These are phyloP conservation scores for Adela reaumurella DNA, from an alignment of 2,888 invertebrate genomes.

Conservation along the genomic window DNA sequence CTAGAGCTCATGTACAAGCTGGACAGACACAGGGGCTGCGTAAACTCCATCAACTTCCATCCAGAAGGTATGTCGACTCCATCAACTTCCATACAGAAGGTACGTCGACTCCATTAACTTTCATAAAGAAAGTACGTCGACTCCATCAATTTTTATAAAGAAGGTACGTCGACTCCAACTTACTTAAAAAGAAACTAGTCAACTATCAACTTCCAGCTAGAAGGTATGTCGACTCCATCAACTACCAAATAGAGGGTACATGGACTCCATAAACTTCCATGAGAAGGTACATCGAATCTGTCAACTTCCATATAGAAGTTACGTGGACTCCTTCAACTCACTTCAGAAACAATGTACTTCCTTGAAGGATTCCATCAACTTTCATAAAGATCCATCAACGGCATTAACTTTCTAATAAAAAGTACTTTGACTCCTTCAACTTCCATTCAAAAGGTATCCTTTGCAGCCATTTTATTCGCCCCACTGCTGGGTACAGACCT, in stretches of 20 bases:
- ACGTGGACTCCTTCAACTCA: slow-evolving; percentile 91
- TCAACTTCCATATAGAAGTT: slow-evolving; percentile 83
- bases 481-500: too few species aligned
- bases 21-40: slow-evolving; percentile 82
- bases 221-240: too few species aligned
- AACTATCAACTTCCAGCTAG: too few species aligned
- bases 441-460: slow-evolving; percentile 88
- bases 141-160: slow-evolving; percentile 82
- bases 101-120: slow-evolving; percentile 91
- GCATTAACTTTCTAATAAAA: too few species aligned
- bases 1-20: slow-evolving; percentile 75
- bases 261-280: slow-evolving; percentile 90
- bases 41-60: slow-evolving; percentile 90
- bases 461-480: too few species aligned
- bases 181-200: too few species aligned
- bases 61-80: slow-evolving; percentile 82
- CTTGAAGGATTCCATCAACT: too few species aligned
- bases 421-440: too few species aligned
- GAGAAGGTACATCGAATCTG: slow-evolving; percentile 82
- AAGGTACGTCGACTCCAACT: too few species aligned
- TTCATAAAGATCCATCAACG: too few species aligned
- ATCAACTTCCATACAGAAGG: slow-evolving; percentile 84
- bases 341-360: slow-evolving; percentile 79
- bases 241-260: slow-evolving; percentile 89
- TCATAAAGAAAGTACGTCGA: slow-evolving; percentile 85